Conservation (phyloP, 2,113 vertebrate species). For the Diadophis punctatus region DNA sequence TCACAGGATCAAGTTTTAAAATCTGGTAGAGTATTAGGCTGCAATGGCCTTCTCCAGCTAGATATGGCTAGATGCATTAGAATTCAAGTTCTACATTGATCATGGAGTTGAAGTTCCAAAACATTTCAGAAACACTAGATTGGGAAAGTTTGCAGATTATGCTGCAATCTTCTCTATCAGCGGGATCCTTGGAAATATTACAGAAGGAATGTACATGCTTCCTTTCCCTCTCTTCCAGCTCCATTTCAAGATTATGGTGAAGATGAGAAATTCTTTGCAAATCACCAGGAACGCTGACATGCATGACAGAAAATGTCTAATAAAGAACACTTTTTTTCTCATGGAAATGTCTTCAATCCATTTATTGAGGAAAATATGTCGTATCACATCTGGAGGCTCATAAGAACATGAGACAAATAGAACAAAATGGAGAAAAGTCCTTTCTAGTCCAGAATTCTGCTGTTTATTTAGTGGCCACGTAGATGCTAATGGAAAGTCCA, state of each 20-base stretch:
- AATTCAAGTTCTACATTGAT: neutral
- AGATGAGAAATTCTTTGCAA: neutral
- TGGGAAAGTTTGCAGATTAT: neutral
- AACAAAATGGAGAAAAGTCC: neutral
- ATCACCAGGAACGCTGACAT: neutral
- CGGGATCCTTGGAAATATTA: neutral
- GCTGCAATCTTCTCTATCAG: neutral
- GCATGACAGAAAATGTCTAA: neutral
- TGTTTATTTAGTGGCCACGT: neutral
- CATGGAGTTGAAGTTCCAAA: neutral
- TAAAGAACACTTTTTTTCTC: neutral
- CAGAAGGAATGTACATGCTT: neutral
- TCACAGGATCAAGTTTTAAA: neutral
- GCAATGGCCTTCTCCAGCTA: neutral
- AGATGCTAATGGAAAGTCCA: neutral
- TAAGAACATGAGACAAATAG: neutral
- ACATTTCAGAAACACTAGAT: neutral
- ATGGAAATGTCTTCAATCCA: neutral
- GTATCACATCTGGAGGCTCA: neutral
- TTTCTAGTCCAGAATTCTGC: neutral
- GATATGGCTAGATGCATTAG: neutral
- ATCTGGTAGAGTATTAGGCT: neutral
- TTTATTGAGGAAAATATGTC: neutral
- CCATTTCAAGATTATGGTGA: neutral
- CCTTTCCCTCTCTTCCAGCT: neutral